These are phyloP conservation scores for Aricia agestis DNA, from an alignment of 1,140 invertebrate genomes.

Conservation along the genomic window DNA sequence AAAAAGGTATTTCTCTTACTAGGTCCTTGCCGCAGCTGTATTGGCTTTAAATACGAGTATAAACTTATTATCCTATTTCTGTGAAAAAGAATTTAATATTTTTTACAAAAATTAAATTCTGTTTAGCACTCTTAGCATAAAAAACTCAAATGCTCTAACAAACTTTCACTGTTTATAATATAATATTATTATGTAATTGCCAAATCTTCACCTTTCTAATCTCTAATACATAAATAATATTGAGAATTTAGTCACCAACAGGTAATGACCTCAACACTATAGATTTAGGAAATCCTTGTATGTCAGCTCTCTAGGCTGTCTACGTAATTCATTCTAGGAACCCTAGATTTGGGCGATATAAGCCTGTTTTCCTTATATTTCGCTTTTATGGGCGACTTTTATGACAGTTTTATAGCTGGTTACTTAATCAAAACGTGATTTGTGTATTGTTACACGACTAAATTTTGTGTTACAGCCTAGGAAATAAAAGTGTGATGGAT, in stretches of 20 bases:
- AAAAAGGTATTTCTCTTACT: no score
- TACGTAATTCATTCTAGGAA: neutral
- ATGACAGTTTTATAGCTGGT: conserved; percentile 3
- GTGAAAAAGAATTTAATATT: no score
- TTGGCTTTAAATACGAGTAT: no score
- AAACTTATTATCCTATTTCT: no score
- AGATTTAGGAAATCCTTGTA: neutral
- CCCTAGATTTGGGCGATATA: neutral
- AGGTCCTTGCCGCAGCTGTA: no score
- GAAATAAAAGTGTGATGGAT: neutral
- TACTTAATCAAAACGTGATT: conserved; percentile 3
- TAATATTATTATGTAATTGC: neutral
- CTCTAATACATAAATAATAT: neutral
- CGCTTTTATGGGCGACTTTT: neutral
- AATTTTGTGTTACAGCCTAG: neutral
- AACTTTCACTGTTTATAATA: no score
- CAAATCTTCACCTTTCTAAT: neutral
- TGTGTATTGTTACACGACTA: neutral
- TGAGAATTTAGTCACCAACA: neutral
- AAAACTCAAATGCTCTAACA: no score
- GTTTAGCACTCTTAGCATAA: no score
- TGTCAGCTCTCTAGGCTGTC: neutral
- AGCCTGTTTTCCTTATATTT: neutral
- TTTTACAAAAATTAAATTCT: no score
- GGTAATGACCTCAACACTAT: neutral